Evolutionary conservation across 2,797 vertebrate genomes (phyloP).

Genomic region (Hippoglossus hippoglossus): DNA sequence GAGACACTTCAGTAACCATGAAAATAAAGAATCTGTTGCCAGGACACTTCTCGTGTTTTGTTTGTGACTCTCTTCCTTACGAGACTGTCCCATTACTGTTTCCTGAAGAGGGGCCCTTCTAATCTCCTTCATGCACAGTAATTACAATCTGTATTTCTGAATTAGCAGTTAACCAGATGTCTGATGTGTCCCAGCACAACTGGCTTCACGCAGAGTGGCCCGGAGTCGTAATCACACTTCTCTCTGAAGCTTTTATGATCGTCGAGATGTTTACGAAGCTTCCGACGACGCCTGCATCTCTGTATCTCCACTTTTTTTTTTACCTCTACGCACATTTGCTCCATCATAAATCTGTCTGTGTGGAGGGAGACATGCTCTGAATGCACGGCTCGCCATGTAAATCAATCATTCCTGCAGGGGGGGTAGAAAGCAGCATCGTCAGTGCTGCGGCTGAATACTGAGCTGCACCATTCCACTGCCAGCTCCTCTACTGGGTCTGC

Average conservation of each 20-base stretch:
- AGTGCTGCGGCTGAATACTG: slow-evolving; percentile 28
- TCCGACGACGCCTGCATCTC: not conserved
- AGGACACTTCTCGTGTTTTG: too few relatives aligned
- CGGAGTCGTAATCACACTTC: slow-evolving; percentile 7
- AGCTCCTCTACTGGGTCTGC: not conserved
- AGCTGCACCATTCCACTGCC: not conserved
- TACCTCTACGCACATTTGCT: slow-evolving; percentile 56
- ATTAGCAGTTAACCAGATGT: slow-evolving; percentile 12
- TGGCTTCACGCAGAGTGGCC: not conserved
- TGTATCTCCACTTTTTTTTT: slow-evolving; percentile 10
- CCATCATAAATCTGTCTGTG: slow-evolving; percentile 54
- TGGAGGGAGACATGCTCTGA: slow-evolving; percentile 62
- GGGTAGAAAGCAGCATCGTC: slow-evolving; percentile 25
- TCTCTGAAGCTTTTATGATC: slow-evolving; percentile 5
- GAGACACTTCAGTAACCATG: too few relatives aligned
- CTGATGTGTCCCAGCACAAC: slow-evolving; percentile 8
- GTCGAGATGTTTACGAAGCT: slow-evolving; percentile 11
- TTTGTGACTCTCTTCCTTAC: slow-evolving; percentile 21
- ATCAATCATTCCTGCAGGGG: slow-evolving; percentile 66
- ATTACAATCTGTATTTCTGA: slow-evolving; percentile 13
- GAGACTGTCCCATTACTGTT: slow-evolving; percentile 14
- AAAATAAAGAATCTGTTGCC: too few relatives aligned
- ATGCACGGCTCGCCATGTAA: slow-evolving; percentile 64
- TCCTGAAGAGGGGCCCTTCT: slow-evolving; percentile 16
- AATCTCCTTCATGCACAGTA: slow-evolving; percentile 15